phyloP scores from a whole-genome alignment of 2,113 vertebrate species.

The Otis tarda region DNA sequence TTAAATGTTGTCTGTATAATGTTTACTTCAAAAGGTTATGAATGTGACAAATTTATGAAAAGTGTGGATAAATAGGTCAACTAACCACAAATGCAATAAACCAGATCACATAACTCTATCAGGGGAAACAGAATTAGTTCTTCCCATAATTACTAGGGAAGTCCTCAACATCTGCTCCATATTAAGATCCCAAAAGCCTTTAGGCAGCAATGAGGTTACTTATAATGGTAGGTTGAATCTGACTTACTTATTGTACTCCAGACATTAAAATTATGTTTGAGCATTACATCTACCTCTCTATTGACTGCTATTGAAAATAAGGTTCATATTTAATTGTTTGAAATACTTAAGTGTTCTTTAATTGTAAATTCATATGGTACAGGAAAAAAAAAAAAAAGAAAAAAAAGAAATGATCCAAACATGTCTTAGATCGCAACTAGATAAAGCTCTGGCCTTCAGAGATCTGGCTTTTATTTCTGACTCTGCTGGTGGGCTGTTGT shows the following conservation, averaged over 20 bases:
- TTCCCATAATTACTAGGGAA: neutral
- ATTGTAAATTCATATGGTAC: neutral
- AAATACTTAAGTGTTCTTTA: neutral
- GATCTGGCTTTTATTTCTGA: neutral
- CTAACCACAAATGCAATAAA: neutral
- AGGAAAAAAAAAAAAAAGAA: neutral
- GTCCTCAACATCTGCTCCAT: neutral
- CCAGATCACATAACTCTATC: neutral
- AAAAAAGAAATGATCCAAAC: neutral
- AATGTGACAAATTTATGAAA: neutral
- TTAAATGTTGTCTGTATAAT: neutral
- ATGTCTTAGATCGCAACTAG: neutral
- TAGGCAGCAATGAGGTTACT: neutral
- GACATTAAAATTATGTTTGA: neutral
- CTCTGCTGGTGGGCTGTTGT: neutral
- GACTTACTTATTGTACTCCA: neutral
- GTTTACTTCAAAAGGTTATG: neutral
- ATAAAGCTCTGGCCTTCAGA: neutral
- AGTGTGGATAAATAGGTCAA: neutral
- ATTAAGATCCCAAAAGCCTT: conserved; percentile 4
- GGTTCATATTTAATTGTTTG: neutral
- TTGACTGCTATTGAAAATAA: neutral
- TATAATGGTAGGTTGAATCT: neutral
- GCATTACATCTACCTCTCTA: neutral
- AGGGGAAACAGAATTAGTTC: neutral